phyloP scores from a whole-genome alignment of 2,888 invertebrate genomes.

The Tanaodytes sp. region DNA sequence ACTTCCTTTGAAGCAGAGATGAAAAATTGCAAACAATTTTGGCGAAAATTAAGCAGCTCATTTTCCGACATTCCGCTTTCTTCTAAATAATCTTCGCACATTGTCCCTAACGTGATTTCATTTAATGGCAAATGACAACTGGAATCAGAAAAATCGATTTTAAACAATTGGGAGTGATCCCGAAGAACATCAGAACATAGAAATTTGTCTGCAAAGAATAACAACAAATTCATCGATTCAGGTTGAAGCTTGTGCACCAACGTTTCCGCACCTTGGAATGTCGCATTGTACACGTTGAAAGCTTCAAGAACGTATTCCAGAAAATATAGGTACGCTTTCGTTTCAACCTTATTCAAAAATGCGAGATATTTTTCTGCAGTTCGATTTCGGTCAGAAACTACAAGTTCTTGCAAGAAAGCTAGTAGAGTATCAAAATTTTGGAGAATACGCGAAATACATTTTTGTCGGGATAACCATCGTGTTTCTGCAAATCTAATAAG shows the following conservation, averaged over 20 bases:
- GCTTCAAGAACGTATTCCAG: background rate
- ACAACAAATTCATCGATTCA: background rate
- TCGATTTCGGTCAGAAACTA: background rate
- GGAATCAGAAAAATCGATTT: conserved; percentile 7
- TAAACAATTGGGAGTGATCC: background rate
- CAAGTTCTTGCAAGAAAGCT: background rate
- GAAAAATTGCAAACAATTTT: conserved; percentile 21
- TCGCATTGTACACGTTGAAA: background rate
- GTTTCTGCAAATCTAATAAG: background rate
- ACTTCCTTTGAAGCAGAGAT: conserved; percentile 10
- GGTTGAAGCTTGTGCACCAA: background rate
- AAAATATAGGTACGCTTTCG: background rate
- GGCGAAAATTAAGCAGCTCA: background rate
- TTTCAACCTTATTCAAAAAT: background rate
- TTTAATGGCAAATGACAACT: background rate
- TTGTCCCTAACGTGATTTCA: conserved; percentile 5
- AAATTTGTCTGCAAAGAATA: background rate
- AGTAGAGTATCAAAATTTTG: background rate
- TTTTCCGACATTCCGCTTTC: background rate
- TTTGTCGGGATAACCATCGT: background rate
- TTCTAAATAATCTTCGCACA: conserved; percentile 11
- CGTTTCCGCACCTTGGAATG: background rate
- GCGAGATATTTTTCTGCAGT: background rate
- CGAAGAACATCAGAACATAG: background rate
- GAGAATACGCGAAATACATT: background rate